These are phyloP conservation scores for Conchocele bisecta DNA, from an alignment of 2,888 invertebrate genomes.

Conservation along the genomic window DNA sequence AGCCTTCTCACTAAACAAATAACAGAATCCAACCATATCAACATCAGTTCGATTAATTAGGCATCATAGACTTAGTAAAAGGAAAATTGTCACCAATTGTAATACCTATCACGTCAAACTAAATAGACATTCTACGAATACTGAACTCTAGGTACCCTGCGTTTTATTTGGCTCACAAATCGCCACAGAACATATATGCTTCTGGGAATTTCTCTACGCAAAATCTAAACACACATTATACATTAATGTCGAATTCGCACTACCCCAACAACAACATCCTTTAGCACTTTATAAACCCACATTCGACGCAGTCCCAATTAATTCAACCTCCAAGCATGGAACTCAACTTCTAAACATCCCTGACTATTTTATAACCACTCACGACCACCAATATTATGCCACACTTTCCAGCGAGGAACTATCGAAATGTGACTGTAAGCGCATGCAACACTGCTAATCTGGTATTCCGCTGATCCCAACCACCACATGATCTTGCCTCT, in stretches of 20 bases:
- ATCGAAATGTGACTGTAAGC: constrained; percentile 4
- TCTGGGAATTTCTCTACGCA: constrained; percentile 16
- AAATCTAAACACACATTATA: constrained; percentile 4
- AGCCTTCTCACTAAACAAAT: background rate
- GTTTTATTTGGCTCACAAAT: constrained; percentile 13
- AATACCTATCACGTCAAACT: background rate
- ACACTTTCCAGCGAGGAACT: constrained; percentile 18
- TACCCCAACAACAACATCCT: constrained; percentile 20
- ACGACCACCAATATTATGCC: constrained; percentile 32
- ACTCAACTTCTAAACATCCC: constrained; percentile 42
- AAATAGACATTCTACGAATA: too few relatives aligned
- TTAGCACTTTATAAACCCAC: constrained; percentile 32
- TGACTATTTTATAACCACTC: constrained; percentile 29
- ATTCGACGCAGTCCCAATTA: constrained; percentile 42
- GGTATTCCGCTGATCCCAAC: constrained; percentile 8
- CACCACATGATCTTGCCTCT: constrained; percentile 3
- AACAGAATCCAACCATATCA: constrained; percentile 1
- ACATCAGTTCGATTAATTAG: constrained; percentile 11
- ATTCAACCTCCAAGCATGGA: constrained; percentile 42
- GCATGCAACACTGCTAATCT: constrained; percentile 4
- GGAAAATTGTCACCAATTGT: constrained; percentile 20
- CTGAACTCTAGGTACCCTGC: constrained; percentile 3
- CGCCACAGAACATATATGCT: too few relatives aligned
- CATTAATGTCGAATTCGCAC: constrained; percentile 24
- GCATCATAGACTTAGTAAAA: constrained; percentile 4